Evolutionary conservation across 2,888 invertebrate species (phyloP).

Genomic region (Pandemis cinnamomeana): DNA sequence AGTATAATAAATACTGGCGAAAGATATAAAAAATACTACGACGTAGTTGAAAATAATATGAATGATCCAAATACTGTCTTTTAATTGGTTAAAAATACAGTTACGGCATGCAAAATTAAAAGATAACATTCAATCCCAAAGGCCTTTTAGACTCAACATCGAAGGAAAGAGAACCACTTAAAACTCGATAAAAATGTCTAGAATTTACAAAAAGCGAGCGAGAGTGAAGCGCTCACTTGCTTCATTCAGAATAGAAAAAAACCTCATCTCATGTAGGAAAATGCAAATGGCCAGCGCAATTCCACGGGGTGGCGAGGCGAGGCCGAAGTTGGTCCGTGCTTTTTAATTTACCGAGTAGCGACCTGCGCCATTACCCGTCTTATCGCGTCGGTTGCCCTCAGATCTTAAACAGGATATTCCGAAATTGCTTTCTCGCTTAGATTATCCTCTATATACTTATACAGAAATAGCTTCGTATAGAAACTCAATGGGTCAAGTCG

Average conservation of each 20-base stretch:
- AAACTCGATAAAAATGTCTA: constrained; percentile 6
- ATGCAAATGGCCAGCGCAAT: constrained; percentile 65
- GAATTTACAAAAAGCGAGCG: constrained; percentile 11
- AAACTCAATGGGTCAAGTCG: constrained; percentile 62
- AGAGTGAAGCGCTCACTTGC: constrained; percentile 21
- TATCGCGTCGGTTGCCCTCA: constrained; percentile 66
- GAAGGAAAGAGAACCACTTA: background rate
- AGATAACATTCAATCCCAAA: background rate
- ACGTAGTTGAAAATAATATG: background rate
- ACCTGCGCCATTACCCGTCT: constrained; percentile 63
- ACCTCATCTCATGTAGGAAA: constrained; percentile 57
- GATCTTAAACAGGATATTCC: constrained; percentile 68
- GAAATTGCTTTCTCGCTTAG: constrained; percentile 69
- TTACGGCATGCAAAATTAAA: background rate
- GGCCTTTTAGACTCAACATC: background rate
- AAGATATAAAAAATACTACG: background rate
- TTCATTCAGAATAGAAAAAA: constrained; percentile 46
- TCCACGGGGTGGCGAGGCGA: constrained; percentile 52
- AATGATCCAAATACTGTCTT: background rate
- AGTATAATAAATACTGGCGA: background rate
- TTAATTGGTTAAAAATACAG: background rate
- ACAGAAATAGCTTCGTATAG: constrained; percentile 49
- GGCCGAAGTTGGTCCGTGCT: constrained; percentile 62
- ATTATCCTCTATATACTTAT: constrained; percentile 62
- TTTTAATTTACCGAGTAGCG: constrained; percentile 73